Percentiles rank a stretch among this genome's conserved stretches.
These are phyloP conservation scores for Drosophila cardini DNA, from an alignment of 1,140 invertebrate species.

Conservation along the genomic window DNA sequence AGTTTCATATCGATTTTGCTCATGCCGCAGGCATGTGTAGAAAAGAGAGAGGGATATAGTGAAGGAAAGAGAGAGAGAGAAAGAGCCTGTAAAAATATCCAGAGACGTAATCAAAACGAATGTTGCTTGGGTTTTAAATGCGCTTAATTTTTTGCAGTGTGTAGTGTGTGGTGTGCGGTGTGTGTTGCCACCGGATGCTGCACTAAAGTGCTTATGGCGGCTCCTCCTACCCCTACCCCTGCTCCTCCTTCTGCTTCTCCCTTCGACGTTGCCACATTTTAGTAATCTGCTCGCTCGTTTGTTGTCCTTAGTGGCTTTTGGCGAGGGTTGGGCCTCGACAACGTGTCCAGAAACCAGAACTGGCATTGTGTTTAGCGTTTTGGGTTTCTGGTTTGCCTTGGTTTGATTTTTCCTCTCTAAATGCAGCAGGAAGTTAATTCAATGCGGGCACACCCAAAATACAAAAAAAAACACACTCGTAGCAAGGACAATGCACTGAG, in stretches of 20 bases:
- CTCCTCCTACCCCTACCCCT: not conserved
- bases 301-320: constrained; percentile 29
- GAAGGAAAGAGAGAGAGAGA: not conserved
- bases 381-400: constrained; percentile 37
- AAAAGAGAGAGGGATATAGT: not conserved
- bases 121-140: constrained; percentile 66
- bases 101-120: constrained; percentile 65
- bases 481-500: constrained; percentile 54
- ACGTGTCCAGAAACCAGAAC: constrained; percentile 53
- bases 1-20: constrained; percentile 66
- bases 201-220: constrained; percentile 52
- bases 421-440: constrained; percentile 66
- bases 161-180: constrained; percentile 1
- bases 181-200: constrained; percentile 46
- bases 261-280: constrained; percentile 9
- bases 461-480: constrained; percentile 15
- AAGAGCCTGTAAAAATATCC: constrained; percentile 34
- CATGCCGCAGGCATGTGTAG: constrained; percentile 16
- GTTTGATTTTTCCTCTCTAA: constrained; percentile 21
- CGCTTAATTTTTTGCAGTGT: constrained; percentile 66
- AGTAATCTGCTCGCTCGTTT: constrained; percentile 18
- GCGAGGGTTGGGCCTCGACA: constrained; percentile 12
- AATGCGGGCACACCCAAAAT: constrained; percentile 60
- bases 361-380: constrained; percentile 58
- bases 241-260: not conserved